Base-by-base conservation (phyloP, 2,888 invertebrate genomes). In the Athrips mouffetella region DNA sequence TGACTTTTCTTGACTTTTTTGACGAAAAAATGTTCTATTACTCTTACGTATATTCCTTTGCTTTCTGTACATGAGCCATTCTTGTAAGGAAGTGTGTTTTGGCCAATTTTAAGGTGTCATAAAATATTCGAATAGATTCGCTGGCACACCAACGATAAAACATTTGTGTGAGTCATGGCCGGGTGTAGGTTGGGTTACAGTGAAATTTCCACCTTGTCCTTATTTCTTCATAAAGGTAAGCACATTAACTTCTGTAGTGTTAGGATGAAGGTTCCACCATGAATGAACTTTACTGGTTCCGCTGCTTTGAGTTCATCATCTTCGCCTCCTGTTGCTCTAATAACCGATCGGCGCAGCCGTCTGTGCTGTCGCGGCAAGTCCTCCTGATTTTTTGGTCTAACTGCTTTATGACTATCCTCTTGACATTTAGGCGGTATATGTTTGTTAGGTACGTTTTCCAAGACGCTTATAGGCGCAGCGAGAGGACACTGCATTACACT, bases 91-190 rank as follows among this genome's bases (percentile, higher is more conserved):
- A 2, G 46, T 46, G n/a, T 27, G 4, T 11, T 25, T 27, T 1
- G 46, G 46, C 46, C 46, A 46, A 11, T 46, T 46, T 2, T 13
- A n/a, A 0, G 46, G 46, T 27, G 37, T 18, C 25, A 35, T 37
- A 13, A 40, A 21, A 8, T 11, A 40, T 21, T 40, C n/a, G 11
- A 40, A 40, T n/a, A 23, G 39, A 5, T 21, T 2, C 8, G 13
- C 39, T 2, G 39, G 23, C 2, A 21, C 39, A 1, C 23, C 39
- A 2, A 40, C 4, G 1, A 40, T 21, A 15, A 40, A 40, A 11
- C 39, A 40, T 6, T 40, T 21, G 13, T 40, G 39, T 1, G 11
- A 8, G 23, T 10, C 13, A 23, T 40, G 39, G n/a, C 2, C 4
- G 2, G 39, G 39, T 1, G 21, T n/a, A 1, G 39, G 39, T n/a